Conservation (phyloP, 2,888 invertebrate species). For the Tubulanus polymorphus region DNA sequence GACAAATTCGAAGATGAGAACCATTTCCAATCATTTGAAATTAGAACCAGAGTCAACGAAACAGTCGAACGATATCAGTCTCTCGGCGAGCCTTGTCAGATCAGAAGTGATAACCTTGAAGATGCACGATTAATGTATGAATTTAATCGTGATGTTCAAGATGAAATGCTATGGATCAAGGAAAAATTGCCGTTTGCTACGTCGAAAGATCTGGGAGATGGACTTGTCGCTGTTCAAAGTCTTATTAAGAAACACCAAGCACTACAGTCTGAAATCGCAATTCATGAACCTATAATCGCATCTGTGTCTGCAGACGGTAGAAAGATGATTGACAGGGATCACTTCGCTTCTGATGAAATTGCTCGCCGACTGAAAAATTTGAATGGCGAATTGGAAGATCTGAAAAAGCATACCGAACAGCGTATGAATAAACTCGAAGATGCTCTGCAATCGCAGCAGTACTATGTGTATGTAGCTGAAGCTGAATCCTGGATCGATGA, state of each 20-base stretch:
- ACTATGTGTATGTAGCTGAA: conserved; percentile 84
- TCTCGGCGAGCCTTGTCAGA: conserved; percentile 84
- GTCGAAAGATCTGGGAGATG: conserved; percentile 66
- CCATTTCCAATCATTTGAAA: conserved; percentile 87
- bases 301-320: conserved; percentile 70
- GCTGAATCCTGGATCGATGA: conserved; percentile 90
- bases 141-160: conserved; percentile 86
- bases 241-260: conserved; percentile 91
- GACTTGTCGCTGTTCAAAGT: conserved; percentile 74
- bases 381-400: conserved; percentile 65
- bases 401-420: conserved; percentile 60
- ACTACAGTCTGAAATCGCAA: conserved; percentile 81
- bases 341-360: conserved; percentile 76
- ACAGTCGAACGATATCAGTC: conserved; percentile 62
- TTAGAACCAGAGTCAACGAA: conserved; percentile 67
- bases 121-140: conserved; percentile 84
- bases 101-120: conserved; percentile 84
- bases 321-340: conserved; percentile 76
- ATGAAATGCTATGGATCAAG: conserved; percentile 86
- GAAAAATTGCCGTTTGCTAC: conserved; percentile 70
- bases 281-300: conserved; percentile 79
- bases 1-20: conserved; percentile 71
- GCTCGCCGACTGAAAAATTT: conserved; percentile 67
- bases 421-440: conserved; percentile 71
- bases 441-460: conserved; percentile 79